Conservation (phyloP, 2,113 vertebrate genomes). For the Cynopterus brachyotis region DNA sequence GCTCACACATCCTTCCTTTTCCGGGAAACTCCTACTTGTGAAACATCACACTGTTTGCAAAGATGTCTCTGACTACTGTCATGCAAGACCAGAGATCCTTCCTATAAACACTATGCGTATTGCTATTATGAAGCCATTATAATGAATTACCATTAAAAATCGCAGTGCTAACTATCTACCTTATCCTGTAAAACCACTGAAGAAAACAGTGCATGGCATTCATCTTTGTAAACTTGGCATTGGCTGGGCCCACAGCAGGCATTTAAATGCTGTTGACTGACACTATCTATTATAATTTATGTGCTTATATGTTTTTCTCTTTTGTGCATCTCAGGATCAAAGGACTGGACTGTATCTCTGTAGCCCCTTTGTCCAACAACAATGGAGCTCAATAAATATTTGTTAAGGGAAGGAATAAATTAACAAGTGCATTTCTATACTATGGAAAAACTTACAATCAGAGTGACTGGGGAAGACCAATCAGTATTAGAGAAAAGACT, state of each 20-base stretch:
- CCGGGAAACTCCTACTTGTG: neutral
- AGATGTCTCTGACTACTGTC: neutral
- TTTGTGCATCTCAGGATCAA: neutral
- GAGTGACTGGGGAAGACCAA: neutral
- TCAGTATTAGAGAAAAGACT: slow-evolving; percentile 9
- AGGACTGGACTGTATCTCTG: neutral
- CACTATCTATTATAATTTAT: neutral
- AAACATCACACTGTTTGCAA: neutral
- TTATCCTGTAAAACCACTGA: neutral
- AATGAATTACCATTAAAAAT: neutral
- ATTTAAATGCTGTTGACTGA: neutral
- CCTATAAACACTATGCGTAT: neutral
- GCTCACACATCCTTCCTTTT: rapidly evolving
- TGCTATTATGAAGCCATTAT: neutral
- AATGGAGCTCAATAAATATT: neutral
- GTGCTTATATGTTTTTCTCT: neutral
- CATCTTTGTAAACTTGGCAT: neutral
- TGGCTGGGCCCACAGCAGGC: neutral
- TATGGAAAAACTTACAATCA: neutral
- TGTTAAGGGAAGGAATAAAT: neutral
- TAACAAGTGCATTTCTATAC: neutral
- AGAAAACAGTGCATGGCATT: neutral
- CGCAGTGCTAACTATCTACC: neutral
- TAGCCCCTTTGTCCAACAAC: neutral
- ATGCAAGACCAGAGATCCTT: neutral